Conservation (phyloP, 2,888 invertebrate genomes). For the Parascotia fuliginaria region DNA sequence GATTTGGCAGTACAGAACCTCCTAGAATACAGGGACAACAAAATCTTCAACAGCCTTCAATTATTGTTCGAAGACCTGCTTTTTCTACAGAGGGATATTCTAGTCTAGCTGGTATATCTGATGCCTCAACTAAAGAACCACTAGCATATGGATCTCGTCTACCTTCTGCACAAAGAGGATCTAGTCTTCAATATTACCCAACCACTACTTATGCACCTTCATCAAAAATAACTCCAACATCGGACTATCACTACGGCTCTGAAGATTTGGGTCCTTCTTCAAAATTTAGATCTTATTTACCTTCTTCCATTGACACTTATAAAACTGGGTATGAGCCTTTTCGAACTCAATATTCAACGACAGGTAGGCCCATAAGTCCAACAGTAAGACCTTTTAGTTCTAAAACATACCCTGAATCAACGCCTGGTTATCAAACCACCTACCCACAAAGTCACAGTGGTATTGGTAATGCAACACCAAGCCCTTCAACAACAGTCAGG, state of each 20-base stretch:
- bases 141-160: not conserved
- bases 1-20: slow-evolving; percentile 19
- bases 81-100: not conserved
- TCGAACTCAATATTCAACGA: slow-evolving; percentile 12
- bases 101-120: slow-evolving; percentile 3
- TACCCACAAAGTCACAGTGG: too few species aligned
- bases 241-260: not conserved
- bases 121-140: slow-evolving; percentile 1
- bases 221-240: slow-evolving; percentile 6
- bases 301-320: not conserved
- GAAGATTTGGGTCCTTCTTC: not conserved
- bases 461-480: too few species aligned
- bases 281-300: not conserved
- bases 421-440: slow-evolving; percentile 10
- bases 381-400: not conserved
- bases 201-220: slow-evolving; percentile 18
- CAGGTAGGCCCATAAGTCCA: not conserved
- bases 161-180: not conserved
- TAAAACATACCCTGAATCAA: not conserved
- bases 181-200: slow-evolving; percentile 11
- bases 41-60: not conserved
- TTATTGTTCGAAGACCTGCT: too few species aligned
- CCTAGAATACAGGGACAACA: not conserved
- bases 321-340: slow-evolving; percentile 23
- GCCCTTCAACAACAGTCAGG: not conserved